A percentile compares a stretch with the other conserved stretches of the same genome.
Evolutionary conservation across 2,113 vertebrate species (phyloP).

Genomic region (Stomatorhinus ivindoensis): DNA sequence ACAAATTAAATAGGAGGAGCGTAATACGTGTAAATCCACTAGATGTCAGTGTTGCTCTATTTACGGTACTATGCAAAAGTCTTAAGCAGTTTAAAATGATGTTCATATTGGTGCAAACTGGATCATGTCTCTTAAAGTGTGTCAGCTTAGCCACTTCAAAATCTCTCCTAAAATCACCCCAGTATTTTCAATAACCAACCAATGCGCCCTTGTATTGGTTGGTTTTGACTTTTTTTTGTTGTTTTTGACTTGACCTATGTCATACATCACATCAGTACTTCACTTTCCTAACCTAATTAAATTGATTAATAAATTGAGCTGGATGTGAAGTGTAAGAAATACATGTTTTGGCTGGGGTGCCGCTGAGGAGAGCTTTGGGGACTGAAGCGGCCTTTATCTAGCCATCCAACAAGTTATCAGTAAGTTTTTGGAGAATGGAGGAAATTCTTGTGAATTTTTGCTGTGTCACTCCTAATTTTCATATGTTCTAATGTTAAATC

Average conservation of each 20-base stretch:
- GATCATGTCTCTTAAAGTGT: no score
- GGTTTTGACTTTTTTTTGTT: no score
- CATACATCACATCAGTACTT: background rate
- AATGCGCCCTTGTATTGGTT: background rate
- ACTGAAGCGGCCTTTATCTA: no score
- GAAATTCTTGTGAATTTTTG: background rate
- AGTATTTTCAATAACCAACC: background rate
- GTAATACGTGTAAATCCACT: background rate
- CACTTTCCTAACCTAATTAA: background rate
- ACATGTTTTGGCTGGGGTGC: no score
- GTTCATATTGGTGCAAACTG: background rate
- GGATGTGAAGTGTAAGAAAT: background rate
- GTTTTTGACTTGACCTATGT: background rate
- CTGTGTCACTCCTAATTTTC: background rate
- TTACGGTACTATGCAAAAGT: background rate
- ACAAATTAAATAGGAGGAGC: background rate
- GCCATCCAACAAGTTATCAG: background rate
- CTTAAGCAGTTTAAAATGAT: background rate
- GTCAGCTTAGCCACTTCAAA: background rate
- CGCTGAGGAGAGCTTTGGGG: no score
- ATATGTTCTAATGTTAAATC: background rate
- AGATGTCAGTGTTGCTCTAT: conserved; percentile 1
- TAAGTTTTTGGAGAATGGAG: no score
- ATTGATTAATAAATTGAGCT: background rate
- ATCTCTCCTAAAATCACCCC: background rate